Conservation (phyloP, 2,113 vertebrate species). For the Lagopus leucura region DNA sequence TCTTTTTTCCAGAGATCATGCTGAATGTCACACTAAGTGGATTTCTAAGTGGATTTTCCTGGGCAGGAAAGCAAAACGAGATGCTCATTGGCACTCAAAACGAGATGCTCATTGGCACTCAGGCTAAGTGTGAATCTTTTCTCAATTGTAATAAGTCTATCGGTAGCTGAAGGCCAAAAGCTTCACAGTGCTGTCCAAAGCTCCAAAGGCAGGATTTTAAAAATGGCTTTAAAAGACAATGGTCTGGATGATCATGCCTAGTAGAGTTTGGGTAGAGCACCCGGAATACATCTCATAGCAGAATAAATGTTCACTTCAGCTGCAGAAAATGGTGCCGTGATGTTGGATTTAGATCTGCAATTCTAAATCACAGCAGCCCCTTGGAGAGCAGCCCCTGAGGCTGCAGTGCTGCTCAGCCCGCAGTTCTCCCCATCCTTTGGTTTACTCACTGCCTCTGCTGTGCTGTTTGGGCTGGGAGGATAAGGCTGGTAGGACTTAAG, state of each 20-base stretch:
- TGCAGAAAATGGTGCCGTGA: background rate
- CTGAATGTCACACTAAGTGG: accelerated
- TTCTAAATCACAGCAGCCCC: background rate
- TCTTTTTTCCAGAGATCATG: background rate
- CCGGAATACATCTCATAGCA: background rate
- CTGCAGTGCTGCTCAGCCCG: background rate
- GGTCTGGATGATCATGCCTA: background rate
- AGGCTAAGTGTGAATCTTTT: background rate
- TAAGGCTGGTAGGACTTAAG: background rate
- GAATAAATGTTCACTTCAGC: background rate
- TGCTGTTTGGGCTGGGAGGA: background rate
- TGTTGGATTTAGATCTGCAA: background rate
- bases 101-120: background rate
- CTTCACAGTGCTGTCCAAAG: background rate
- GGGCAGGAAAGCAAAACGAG: background rate
- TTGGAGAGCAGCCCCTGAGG: background rate
- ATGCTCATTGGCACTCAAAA: background rate
- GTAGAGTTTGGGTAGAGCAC: background rate
- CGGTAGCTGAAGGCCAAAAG: background rate
- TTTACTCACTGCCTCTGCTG: background rate
- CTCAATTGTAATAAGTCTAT: accelerated
- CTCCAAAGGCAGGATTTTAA: background rate
- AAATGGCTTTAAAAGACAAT: background rate
- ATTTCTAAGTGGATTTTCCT: accelerated
- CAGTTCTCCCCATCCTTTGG: background rate